These are phyloP conservation scores for Enteromius anoplus DNA, from an alignment of 2,797 vertebrate genomes.

Conservation along the genomic window DNA sequence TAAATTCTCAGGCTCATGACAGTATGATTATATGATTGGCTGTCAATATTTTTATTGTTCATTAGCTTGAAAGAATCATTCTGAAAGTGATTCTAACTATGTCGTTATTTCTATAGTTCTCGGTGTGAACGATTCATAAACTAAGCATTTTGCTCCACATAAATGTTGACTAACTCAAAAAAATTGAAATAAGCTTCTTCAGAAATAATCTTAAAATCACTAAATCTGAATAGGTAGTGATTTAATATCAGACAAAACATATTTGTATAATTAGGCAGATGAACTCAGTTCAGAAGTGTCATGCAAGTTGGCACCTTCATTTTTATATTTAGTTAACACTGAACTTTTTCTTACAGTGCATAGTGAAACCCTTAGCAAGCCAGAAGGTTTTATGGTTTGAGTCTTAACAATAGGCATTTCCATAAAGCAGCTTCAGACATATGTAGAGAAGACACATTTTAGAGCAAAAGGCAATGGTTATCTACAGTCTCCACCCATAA, in stretches of 20 bases:
- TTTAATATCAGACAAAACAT: not conserved
- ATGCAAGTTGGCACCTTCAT: not conserved
- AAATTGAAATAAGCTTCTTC: not conserved
- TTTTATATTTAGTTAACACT: not conserved
- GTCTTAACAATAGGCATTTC: not conserved
- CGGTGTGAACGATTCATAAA: no score
- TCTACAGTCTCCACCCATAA: not conserved
- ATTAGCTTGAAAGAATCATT: no score
- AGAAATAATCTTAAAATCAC: not conserved
- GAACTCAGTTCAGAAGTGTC: not conserved
- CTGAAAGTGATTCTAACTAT: no score
- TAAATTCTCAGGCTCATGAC: no score
- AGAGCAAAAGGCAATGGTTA: not conserved
- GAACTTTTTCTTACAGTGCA: not conserved
- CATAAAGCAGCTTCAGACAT: not conserved
- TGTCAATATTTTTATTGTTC: no score
- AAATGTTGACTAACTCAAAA: not conserved
- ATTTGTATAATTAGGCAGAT: not conserved
- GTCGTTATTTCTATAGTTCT: no score
- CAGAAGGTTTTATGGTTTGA: constrained; percentile 6
- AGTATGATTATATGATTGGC: no score
- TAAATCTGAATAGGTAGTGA: not conserved
- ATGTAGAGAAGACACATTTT: not conserved
- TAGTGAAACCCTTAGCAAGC: not conserved
- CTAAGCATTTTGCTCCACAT: not conserved